phyloP scores from a whole-genome alignment of 1,140 invertebrate genomes.

The Aphis gossypii region DNA sequence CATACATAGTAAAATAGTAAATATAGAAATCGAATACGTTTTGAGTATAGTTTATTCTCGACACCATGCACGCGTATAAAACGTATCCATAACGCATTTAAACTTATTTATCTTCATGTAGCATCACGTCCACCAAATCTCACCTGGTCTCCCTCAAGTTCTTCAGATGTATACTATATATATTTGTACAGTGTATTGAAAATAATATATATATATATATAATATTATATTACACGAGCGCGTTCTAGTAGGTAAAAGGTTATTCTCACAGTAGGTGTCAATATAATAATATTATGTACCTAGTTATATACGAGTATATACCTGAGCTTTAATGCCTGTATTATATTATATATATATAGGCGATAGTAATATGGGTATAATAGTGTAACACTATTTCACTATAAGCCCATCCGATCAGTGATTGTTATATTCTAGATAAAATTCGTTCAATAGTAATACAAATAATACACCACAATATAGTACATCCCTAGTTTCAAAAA shows the following conservation, averaged over 20 bases:
- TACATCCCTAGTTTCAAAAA: background rate
- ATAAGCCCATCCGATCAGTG: background rate
- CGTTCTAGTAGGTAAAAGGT: background rate
- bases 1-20: background rate
- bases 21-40: background rate
- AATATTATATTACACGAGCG: background rate
- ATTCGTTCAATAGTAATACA: background rate
- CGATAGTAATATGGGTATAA: background rate
- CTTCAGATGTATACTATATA: background rate
- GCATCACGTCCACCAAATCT: conserved; percentile 22
- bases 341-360: background rate
- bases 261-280: background rate
- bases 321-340: background rate
- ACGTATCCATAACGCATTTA: background rate
- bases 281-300: background rate
- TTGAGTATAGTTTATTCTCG: background rate
- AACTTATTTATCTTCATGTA: conserved; percentile 27
- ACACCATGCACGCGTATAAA: background rate
- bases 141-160: background rate
- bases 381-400: background rate
- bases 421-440: conserved; percentile 18
- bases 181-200: background rate
- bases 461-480: background rate
- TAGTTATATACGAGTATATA: background rate
- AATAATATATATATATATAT: background rate